These are phyloP conservation scores for Eledona agricola DNA, from an alignment of 2,888 invertebrate genomes.

Conservation along the genomic window DNA sequence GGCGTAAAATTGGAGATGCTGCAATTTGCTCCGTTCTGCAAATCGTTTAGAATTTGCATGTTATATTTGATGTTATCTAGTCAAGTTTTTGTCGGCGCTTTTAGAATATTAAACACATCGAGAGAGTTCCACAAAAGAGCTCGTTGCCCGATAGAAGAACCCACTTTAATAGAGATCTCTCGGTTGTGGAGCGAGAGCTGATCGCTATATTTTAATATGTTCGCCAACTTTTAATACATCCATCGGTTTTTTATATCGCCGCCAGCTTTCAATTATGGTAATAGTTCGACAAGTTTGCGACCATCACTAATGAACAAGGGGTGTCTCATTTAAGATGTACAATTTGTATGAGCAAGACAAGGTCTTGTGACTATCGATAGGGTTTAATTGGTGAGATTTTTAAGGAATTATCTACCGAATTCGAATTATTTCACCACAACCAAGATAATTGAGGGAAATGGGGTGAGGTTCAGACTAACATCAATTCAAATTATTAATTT, in stretches of 20 bases:
- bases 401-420: too few relatives aligned
- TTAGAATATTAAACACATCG: slow-evolving; percentile 36
- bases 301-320: too few relatives aligned
- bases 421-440: too few relatives aligned
- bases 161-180: slow-evolving; percentile 28
- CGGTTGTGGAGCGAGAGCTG: slow-evolving; percentile 15
- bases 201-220: slow-evolving; percentile 28
- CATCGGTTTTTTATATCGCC: slow-evolving; percentile 9
- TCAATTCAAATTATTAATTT: too few relatives aligned
- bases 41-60: slow-evolving; percentile 23
- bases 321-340: too few relatives aligned
- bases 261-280: slow-evolving; percentile 20
- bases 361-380: too few relatives aligned
- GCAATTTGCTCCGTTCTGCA: neutral
- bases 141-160: slow-evolving; percentile 25
- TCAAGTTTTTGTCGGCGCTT: slow-evolving; percentile 30
- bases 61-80: slow-evolving; percentile 30
- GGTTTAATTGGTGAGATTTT: too few relatives aligned
- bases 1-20: neutral
- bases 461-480: too few relatives aligned
- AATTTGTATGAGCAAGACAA: too few relatives aligned
- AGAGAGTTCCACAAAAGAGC: slow-evolving; percentile 28
- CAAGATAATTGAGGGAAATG: too few relatives aligned
- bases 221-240: slow-evolving; percentile 29
- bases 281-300: neutral